Conservation (phyloP, 2,113 vertebrate genomes). For the Hirundichthys speculiger region DNA sequence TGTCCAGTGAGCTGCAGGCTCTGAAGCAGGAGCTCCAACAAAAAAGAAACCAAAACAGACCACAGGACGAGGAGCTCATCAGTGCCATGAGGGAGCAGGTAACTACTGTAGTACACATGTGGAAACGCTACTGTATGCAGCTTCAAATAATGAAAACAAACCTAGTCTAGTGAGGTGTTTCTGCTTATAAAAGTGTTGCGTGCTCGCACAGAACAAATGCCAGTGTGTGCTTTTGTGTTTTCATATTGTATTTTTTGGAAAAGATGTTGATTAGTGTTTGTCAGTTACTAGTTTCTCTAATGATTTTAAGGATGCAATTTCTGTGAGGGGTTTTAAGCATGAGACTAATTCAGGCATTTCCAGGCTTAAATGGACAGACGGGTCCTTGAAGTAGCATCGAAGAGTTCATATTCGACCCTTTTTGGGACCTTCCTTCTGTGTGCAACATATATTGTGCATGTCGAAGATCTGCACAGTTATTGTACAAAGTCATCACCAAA, state of each 20-base stretch:
- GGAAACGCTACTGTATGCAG: background rate
- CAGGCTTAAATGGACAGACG: too few species aligned
- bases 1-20: slow-evolving; percentile 75
- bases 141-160: background rate
- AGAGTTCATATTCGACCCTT: too few species aligned
- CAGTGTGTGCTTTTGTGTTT: background rate
- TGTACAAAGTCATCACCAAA: too few species aligned
- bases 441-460: too few species aligned
- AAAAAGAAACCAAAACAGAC: slow-evolving; percentile 51
- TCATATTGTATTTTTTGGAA: background rate
- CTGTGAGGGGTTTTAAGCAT: too few species aligned
- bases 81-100: slow-evolving; percentile 82
- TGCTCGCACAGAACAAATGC: background rate
- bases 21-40: slow-evolving; percentile 75
- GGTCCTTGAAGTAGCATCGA: too few species aligned
- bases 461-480: too few species aligned
- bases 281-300: too few species aligned
- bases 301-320: too few species aligned
- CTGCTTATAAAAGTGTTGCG: background rate
- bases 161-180: background rate
- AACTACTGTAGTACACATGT: slow-evolving; percentile 2
- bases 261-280: too few species aligned
- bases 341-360: too few species aligned
- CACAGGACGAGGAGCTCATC: slow-evolving; percentile 78
- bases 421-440: too few species aligned